Base-by-base conservation (phyloP, 1,140 invertebrate genomes). In the Hydropsyche tenuis region DNA sequence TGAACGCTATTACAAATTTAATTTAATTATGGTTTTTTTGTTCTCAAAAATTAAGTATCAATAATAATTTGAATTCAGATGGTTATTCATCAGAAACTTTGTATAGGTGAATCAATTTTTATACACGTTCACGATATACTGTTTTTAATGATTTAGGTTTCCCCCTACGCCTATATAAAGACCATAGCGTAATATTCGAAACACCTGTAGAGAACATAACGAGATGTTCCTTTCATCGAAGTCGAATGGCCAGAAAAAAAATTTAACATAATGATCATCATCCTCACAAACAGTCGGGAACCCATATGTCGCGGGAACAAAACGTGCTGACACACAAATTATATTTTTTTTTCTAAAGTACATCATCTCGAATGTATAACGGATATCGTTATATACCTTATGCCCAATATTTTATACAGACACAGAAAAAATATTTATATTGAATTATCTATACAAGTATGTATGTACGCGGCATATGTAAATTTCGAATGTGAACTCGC, bases 281-380 rank as follows among this genome's bases (percentile, higher is more conserved):
- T 77, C 72, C 75, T 68, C 42, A 63, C 18, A 74, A 37, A 70
- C 69, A 63, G 30, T 43, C 56, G 51, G 75, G 69, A 74, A 56
- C 75, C 75, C 75, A 77, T 77, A 77, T 77, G 75, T 74, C 69
- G 72, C 75, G 72, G 72, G 73, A 77, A 77, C 73, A 74, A 77
- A 62, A 48, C 51, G 72, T 63, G 75, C 42, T 77, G 75, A 77
- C 75, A 69, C 69, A 37, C 75, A 72, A 77, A 77, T 74, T 77
- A 74, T 65, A 27, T 72, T 51, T 76, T 76, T 75, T 76, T 56
- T 42, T 62, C 12, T 6, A 46, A 11, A 70, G 37, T 74, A 25
- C 43, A 64, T 69, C 14, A 64, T 23, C 53, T n/a, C 25, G n/a
- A 5, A 48, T 30, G 22, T 27, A 60, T 42, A 43, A 64, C 11